These are phyloP conservation scores for Poecilia gillii DNA, from an alignment of 2,797 vertebrate genomes.

Conservation along the genomic window DNA sequence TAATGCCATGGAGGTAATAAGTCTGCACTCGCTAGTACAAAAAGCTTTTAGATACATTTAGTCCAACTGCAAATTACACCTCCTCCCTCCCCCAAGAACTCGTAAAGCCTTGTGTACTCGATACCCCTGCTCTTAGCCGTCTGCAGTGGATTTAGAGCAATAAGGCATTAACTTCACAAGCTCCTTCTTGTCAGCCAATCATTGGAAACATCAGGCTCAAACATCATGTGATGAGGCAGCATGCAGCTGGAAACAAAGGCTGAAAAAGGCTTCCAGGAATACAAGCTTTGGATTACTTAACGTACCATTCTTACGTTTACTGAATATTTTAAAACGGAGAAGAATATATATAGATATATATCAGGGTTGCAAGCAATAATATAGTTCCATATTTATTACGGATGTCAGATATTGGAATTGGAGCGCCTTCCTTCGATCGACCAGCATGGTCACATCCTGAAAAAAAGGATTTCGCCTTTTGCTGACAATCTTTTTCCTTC, in stretches of 20 bases:
- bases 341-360: neutral
- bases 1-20: slow-evolving; percentile 7
- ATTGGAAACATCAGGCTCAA: slow-evolving; percentile 42
- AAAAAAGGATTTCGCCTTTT: neutral
- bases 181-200: slow-evolving; percentile 34
- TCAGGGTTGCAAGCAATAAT: neutral
- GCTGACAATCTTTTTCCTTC: neutral
- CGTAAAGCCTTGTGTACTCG: slow-evolving; percentile 17
- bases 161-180: slow-evolving; percentile 53
- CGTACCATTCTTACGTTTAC: neutral
- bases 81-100: slow-evolving; percentile 31
- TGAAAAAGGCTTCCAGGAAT: neutral
- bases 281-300: neutral
- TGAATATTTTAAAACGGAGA: neutral
- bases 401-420: neutral
- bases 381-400: neutral
- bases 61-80: slow-evolving; percentile 25
- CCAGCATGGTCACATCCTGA: neutral
- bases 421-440: neutral
- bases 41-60: slow-evolving; percentile 7
- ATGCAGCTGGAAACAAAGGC: neutral
- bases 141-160: slow-evolving; percentile 49
- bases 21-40: slow-evolving; percentile 12
- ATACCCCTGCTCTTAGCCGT: slow-evolving; percentile 18
- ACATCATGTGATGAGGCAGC: slow-evolving; percentile 47